Percentiles rank a stretch among this genome's conserved stretches.
These are phyloP conservation scores for Micrasema minimum DNA, from an alignment of 1,140 invertebrate species.

Conservation along the genomic window DNA sequence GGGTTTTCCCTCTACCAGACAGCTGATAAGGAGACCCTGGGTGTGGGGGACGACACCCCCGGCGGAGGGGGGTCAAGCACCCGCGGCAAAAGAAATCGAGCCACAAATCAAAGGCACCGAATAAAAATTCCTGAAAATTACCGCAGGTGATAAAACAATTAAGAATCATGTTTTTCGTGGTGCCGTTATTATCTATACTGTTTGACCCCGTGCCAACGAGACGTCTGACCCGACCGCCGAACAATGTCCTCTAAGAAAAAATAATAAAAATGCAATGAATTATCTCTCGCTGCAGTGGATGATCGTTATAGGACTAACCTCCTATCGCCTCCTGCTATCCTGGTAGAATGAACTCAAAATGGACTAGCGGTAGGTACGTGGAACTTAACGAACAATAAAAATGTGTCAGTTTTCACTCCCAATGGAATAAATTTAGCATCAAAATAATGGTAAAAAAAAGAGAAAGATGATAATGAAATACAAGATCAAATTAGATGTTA, in stretches of 20 bases:
- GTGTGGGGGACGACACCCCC: neutral
- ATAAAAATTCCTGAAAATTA: no score
- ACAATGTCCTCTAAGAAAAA: slow-evolving; percentile 2
- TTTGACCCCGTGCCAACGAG: neutral
- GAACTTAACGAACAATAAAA: no score
- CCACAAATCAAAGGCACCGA: neutral
- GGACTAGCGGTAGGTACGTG: no score
- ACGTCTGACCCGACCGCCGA: neutral
- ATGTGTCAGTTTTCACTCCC: no score
- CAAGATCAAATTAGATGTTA: no score
- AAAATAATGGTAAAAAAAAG: no score
- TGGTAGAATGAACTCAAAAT: no score
- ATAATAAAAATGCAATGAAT: slow-evolving; percentile 3
- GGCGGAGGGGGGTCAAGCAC: neutral
- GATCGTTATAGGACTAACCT: neutral
- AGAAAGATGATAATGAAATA: no score
- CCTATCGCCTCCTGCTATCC: neutral
- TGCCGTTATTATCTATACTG: no score
- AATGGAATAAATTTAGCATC: no score
- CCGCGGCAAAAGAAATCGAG: neutral
- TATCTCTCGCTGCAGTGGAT: neutral
- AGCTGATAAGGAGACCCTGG: slow-evolving; percentile 19
- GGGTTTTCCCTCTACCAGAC: slow-evolving; percentile 25
- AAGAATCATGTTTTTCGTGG: no score
- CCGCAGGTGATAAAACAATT: no score